Conservation (phyloP, 2,888 invertebrate genomes). For the Melitaea athalia region DNA sequence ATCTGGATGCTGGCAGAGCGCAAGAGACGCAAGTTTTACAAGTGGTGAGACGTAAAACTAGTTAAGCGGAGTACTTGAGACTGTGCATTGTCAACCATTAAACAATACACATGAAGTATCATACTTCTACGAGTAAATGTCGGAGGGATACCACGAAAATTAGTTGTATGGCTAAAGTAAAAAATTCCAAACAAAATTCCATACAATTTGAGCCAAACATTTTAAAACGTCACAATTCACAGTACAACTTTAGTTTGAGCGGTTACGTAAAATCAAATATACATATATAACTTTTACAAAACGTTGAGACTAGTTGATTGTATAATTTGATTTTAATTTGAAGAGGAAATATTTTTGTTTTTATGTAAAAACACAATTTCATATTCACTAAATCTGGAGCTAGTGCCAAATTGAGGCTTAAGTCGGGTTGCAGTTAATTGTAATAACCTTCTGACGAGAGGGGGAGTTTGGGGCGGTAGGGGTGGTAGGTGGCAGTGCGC, state of each 20-base stretch:
- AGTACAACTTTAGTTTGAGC: not conserved
- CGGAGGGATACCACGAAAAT: conserved; percentile 21
- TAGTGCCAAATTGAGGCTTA: conserved; percentile 69
- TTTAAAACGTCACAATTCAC: not conserved
- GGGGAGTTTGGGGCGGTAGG: conserved; percentile 35
- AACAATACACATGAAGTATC: conserved; percentile 26
- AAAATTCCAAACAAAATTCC: not conserved
- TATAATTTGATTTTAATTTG: conserved; percentile 31
- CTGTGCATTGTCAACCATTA: conserved; percentile 32
- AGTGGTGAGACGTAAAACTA: conserved; percentile 63
- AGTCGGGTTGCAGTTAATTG: conserved; percentile 71
- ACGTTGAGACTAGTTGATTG: conserved; percentile 12
- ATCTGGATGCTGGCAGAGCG: conserved; percentile 40
- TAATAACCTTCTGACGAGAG: conserved; percentile 63
- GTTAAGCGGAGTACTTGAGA: conserved; percentile 46
- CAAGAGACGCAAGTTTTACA: conserved; percentile 58
- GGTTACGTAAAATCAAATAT: not conserved
- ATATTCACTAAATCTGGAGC: conserved; percentile 47
- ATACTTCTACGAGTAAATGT: conserved; percentile 29
- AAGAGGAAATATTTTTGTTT: conserved; percentile 40
- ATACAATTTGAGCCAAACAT: not conserved
- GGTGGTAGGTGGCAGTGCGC: conserved; percentile 55
- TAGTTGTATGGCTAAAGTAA: conserved; percentile 3
- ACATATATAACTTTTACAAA: not conserved
- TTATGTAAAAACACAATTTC: conserved; percentile 42